Conservation (phyloP, 2,888 invertebrate genomes). For the Ametastegia equiseti region DNA sequence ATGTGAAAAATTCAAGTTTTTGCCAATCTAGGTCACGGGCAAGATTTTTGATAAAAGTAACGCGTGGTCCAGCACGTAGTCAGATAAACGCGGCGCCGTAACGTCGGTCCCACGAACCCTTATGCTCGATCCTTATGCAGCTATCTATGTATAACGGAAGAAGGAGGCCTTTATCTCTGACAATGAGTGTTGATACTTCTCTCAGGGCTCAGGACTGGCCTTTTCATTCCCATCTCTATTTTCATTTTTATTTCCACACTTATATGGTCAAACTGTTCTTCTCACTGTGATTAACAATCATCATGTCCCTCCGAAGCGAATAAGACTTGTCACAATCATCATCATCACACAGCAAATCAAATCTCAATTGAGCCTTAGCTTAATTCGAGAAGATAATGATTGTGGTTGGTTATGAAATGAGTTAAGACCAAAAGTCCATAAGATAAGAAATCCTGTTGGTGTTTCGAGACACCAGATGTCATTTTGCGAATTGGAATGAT, state of each 20-base stretch:
- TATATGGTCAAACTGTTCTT: neutral
- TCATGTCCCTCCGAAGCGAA: too few relatives aligned
- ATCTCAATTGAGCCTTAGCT: neutral
- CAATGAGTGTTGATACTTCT: constrained; percentile 10
- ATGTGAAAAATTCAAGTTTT: neutral
- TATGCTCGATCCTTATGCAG: constrained; percentile 6
- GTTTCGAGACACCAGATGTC: constrained; percentile 2
- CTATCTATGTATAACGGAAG: constrained; percentile 53
- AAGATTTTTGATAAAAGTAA: constrained; percentile 28
- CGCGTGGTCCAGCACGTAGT: neutral
- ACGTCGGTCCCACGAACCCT: constrained; percentile 35
- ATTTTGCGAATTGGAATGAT: neutral
- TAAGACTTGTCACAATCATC: too few relatives aligned
- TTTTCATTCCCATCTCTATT: neutral
- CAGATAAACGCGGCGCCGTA: constrained; percentile 23
- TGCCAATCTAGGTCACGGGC: constrained; percentile 25
- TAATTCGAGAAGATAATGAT: neutral
- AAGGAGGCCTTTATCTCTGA: constrained; percentile 55
- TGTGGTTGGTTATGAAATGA: neutral
- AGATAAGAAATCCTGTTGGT: neutral
- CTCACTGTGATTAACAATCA: too few relatives aligned
- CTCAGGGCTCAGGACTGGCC: neutral
- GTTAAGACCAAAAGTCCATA: neutral
- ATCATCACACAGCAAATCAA: too few relatives aligned
- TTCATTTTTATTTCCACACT: neutral